Evolutionary conservation across 2,113 vertebrate species (phyloP).

Genomic region (Numida meleagris): DNA sequence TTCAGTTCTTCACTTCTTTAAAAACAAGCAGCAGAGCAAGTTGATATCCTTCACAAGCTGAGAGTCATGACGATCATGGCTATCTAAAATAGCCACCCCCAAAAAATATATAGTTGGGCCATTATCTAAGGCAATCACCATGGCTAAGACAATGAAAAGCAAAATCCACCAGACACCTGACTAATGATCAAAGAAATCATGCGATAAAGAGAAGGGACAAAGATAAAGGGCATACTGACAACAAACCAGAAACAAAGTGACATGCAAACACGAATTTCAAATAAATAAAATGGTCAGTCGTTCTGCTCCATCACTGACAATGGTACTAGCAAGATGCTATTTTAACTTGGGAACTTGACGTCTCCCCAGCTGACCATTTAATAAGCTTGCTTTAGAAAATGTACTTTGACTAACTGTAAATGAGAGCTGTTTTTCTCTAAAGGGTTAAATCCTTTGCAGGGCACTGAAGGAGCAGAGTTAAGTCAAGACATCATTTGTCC

Average conservation of each 20-base stretch:
- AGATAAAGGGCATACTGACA: constrained; percentile 59
- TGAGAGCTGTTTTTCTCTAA: not conserved
- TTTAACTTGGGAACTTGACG: not conserved
- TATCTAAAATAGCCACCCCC: constrained; percentile 1
- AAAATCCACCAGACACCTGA: constrained; percentile 61
- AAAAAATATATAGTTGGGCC: constrained; percentile 20
- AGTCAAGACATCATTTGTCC: not conserved
- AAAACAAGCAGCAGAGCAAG: not conserved
- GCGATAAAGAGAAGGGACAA: constrained; percentile 37
- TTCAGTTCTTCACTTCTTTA: not conserved
- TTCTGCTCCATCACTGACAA: constrained; percentile 62
- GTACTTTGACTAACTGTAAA: not conserved
- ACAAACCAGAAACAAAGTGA: constrained; percentile 15
- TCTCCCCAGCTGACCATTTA: not conserved
- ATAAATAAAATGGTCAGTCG: constrained; percentile 4
- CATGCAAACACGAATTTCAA: constrained; percentile 22
- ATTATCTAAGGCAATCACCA: constrained; percentile 62
- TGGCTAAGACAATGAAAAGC: constrained; percentile 63
- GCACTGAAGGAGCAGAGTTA: not conserved
- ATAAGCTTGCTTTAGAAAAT: not conserved
- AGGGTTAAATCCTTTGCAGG: constrained; percentile 12
- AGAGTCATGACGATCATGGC: not conserved
- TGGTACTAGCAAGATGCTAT: not conserved
- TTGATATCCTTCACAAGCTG: constrained; percentile 12
- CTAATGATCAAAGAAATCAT: constrained; percentile 62